Conservation (phyloP, 2,797 vertebrate genomes). For the Phalanger gymnotis region DNA sequence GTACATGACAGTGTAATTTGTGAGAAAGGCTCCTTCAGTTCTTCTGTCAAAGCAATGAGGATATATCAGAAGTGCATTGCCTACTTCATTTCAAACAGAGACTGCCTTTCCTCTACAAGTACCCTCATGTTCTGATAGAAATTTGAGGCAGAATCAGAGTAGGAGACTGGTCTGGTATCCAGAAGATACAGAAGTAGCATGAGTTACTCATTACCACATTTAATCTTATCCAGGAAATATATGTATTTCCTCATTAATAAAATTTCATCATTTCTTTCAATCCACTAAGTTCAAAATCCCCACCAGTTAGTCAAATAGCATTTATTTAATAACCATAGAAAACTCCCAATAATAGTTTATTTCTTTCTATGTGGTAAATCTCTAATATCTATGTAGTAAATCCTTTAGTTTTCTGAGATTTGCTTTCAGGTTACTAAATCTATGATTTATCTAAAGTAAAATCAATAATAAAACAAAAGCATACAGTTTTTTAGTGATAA, state of each 20-base stretch:
- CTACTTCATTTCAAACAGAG: not conserved
- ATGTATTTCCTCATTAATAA: not conserved
- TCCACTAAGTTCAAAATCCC: not conserved
- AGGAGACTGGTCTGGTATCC: not conserved
- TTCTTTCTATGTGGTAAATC: not conserved
- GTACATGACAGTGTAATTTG: not conserved
- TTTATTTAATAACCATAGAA: not conserved
- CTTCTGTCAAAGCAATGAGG: not conserved
- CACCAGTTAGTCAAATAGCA: not conserved
- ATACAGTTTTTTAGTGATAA: not conserved
- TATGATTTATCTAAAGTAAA: not conserved
- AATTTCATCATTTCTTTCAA: not conserved
- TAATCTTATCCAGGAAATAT: not conserved
- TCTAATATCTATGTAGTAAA: no score
- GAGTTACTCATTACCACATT: not conserved
- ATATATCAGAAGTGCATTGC: not conserved
- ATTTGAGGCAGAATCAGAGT: not conserved
- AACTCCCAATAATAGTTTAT: not conserved
- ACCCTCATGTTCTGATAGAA: not conserved
- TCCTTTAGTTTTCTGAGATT: not conserved
- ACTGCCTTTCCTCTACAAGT: not conserved
- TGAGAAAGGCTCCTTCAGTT: not conserved
- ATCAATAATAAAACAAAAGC: not conserved
- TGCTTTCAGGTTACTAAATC: not conserved
- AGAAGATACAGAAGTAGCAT: not conserved